Conservation (phyloP, 92 coral and sea anemone species). For the Bergia sp. region DNA sequence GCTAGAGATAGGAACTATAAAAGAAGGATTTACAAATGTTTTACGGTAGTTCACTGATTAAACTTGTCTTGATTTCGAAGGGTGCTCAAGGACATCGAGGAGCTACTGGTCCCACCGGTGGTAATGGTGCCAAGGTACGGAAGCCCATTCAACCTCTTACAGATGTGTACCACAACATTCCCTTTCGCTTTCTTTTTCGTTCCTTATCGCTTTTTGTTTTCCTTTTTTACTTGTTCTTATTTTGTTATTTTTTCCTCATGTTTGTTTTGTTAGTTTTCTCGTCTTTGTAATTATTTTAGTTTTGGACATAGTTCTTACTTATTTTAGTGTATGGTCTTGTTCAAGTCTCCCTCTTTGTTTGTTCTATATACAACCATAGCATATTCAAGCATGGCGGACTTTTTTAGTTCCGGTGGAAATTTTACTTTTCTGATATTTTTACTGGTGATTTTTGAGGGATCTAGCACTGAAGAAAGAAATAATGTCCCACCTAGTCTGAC, state of each 20-base stretch:
- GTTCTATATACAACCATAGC: no score
- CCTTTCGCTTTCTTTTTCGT: not conserved
- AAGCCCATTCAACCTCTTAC: not conserved
- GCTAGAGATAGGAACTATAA: no score
- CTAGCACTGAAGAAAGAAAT: no score
- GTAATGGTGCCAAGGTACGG: slow-evolving; percentile 20
- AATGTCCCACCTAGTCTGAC: no score
- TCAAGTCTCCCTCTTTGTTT: not conserved
- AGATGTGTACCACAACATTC: not conserved
- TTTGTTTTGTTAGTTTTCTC: no score
- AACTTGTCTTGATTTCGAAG: not conserved
- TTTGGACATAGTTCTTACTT: not conserved
- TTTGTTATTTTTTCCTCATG: not conserved
- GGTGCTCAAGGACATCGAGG: slow-evolving; percentile 36
- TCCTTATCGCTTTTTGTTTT: no score
- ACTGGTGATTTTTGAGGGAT: no score
- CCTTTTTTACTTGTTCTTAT: not conserved
- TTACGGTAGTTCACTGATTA: not conserved
- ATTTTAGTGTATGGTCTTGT: not conserved
- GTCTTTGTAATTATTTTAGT: no score
- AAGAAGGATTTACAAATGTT: not conserved
- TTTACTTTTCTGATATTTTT: no score
- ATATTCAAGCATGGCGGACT: no score
- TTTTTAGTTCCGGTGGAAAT: no score
- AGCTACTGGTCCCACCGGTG: not conserved